Base-by-base conservation (phyloP, 2,113 vertebrate genomes). In the Corvus hawaiiensis region DNA sequence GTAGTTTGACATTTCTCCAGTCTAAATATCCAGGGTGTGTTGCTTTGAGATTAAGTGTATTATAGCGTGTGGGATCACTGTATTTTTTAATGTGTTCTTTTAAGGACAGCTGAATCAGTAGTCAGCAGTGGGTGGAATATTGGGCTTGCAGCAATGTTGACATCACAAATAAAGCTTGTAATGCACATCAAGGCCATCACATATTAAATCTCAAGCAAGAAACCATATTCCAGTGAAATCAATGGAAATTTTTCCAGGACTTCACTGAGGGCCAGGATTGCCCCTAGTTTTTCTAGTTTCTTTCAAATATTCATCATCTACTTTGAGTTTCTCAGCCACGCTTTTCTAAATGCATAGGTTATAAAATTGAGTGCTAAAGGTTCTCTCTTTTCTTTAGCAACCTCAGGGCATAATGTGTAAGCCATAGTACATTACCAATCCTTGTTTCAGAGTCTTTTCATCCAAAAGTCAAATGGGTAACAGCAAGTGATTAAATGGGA, bases 361-460 rank as follows among this genome's bases (percentile, higher is more conserved):
- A 62, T 74, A 74, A 90, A 93, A 58, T 28, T 46, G 52, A 89
- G 19, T 33, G 62, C 49, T 86, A 89, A 74, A 87, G 48, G 28
- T 68, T 92, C 56, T 80, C 15, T 80, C 15, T 77, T 46, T 78
- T 80, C 79, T 89, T 67, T 72, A 88, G 46, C 56, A 83, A 92
- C 39, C 23, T 88, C 52, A 66, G 59, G 84, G 39, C 73, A 49
- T 75, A 73, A 44, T 52, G 24, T 58, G 37, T 77, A 92, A 97
- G 41, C 54, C 51, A 23, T n/a, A 74, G 51, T 43, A 91, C 88
- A 79, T 33, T 33, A 69, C 43, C 41, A 52, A 64, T 68, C 81
- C 89, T 84, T 93, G 69, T 71, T 94, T 94, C 68, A 86, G 63
- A 88, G 72, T 71, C 41, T 95, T 91, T 95, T 93, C n/a, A 91